Conservation (phyloP, 2,797 vertebrate species). For the Mormyrus hasselquistii region DNA sequence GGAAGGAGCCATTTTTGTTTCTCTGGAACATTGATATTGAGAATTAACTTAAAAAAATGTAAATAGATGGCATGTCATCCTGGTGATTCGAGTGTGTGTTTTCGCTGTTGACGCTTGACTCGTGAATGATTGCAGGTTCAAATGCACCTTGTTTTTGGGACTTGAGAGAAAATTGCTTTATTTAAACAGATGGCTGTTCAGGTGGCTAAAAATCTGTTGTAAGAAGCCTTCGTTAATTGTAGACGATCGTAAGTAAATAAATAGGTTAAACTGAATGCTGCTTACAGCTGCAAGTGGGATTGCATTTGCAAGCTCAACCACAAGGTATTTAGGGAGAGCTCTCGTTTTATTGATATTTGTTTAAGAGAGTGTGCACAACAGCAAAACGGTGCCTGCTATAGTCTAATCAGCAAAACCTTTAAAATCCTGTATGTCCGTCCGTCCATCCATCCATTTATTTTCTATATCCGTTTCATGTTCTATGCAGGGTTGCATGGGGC, state of each 20-base stretch:
- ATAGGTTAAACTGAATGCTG: neutral
- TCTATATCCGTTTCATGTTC: neutral
- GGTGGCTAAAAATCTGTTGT: neutral
- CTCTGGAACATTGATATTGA: neutral
- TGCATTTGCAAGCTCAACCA: neutral
- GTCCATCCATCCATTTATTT: neutral
- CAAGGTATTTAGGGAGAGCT: neutral
- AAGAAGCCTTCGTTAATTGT: neutral
- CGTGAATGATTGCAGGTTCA: neutral
- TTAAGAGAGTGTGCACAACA: neutral
- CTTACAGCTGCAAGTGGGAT: neutral
- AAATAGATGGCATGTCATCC: neutral
- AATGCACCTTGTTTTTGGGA: neutral
- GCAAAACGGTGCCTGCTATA: neutral
- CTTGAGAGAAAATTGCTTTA: neutral
- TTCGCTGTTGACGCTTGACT: neutral
- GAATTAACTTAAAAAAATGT: neutral
- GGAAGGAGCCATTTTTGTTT: neutral
- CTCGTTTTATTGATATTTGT: neutral
- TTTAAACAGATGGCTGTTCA: neutral
- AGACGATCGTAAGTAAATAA: neutral
- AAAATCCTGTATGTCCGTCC: neutral
- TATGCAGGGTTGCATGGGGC: neutral
- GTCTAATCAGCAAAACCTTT: neutral
- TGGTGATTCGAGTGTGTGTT: neutral